Percentiles rank a stretch among this genome's conserved stretches.
phyloP scores from a whole-genome alignment of 2,113 vertebrate genomes.

The cat (Felis catus) region DNA sequence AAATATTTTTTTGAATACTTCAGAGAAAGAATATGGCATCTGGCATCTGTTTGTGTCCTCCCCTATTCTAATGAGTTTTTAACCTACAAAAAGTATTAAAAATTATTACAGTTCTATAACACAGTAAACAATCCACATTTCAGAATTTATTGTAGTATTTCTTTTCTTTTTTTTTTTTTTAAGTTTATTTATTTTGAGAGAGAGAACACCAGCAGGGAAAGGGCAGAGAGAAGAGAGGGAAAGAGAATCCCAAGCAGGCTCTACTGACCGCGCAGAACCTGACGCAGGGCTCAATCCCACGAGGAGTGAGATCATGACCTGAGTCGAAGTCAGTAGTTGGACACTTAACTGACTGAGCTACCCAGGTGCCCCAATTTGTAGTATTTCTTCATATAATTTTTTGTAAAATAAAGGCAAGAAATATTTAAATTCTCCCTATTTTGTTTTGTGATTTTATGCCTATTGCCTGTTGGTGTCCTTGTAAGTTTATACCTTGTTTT shows the following conservation, averaged over 20 bases:
- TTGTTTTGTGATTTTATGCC: background rate
- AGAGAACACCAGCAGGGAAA: too few species aligned
- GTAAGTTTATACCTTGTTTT: background rate
- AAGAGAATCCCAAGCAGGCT: too few species aligned
- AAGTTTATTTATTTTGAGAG: too few species aligned
- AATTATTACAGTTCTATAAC: background rate
- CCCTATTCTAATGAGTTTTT: conserved; percentile 5
- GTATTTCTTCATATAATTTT: background rate
- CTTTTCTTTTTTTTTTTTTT: too few species aligned
- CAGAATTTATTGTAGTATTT: background rate
- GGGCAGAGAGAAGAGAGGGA: too few species aligned
- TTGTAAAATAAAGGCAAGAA: background rate
- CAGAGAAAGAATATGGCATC: background rate
- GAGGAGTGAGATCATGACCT: too few species aligned
- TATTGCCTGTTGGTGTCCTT: background rate
- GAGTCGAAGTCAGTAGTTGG: too few species aligned
- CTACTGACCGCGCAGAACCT: too few species aligned
- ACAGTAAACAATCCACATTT: background rate
- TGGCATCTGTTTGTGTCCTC: background rate
- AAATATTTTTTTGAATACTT: background rate
- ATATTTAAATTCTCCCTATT: background rate
- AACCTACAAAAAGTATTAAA: background rate
- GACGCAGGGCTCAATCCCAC: too few species aligned
- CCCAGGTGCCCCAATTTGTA: background rate
- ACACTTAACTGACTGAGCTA: too few species aligned